Conservation (phyloP, 2,113 vertebrate genomes). For the Agapornis roseicollis region DNA sequence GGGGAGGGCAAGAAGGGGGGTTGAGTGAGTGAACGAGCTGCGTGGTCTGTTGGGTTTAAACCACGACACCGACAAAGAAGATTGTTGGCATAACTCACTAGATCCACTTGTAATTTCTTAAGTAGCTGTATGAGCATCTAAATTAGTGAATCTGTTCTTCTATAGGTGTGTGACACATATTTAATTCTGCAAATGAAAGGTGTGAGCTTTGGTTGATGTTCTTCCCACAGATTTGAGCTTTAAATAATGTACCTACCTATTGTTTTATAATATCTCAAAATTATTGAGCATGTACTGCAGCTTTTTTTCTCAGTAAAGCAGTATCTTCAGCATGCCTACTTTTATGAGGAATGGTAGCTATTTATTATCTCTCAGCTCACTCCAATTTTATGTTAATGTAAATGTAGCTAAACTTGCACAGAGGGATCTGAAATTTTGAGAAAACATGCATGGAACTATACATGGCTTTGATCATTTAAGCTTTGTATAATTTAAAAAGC, state of each 20-base stretch:
- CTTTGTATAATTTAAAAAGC: neutral
- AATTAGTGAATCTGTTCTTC: neutral
- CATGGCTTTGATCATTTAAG: neutral
- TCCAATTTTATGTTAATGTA: neutral
- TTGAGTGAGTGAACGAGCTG: too few species aligned
- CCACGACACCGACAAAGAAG: neutral
- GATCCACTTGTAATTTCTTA: neutral
- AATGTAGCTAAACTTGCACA: neutral
- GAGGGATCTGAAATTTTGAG: neutral
- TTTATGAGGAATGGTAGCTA: neutral
- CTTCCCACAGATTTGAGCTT: neutral
- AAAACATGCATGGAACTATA: neutral
- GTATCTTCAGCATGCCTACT: neutral
- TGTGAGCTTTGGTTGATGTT: neutral
- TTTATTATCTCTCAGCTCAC: neutral
- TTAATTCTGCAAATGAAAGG: neutral
- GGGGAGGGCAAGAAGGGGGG: too few species aligned
- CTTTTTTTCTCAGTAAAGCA: neutral
- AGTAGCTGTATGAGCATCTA: neutral
- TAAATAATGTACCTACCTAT: neutral
- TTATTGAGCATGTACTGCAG: neutral
- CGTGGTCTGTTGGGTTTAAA: too few species aligned
- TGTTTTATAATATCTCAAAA: neutral
- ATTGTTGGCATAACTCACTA: neutral
- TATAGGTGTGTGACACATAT: neutral